Evolutionary conservation across 2,888 invertebrate species (phyloP).

Genomic region (Leptinotarsa rubiginosa): DNA sequence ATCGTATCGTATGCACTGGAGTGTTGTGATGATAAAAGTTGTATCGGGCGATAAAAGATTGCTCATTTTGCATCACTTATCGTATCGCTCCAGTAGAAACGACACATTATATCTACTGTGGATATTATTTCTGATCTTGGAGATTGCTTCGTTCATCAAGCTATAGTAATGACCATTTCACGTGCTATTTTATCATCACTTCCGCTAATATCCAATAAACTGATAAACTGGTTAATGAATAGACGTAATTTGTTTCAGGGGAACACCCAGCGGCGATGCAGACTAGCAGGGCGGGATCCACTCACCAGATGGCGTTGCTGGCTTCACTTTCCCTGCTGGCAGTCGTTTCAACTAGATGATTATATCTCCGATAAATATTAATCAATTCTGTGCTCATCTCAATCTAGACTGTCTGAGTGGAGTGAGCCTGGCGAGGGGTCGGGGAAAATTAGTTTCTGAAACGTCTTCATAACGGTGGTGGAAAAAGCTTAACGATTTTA

Average conservation of each 20-base stretch:
- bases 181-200: background rate
- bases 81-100: too few relatives aligned
- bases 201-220: constrained; percentile 28
- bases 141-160: too few relatives aligned
- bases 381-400: constrained; percentile 49
- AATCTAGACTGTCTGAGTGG: constrained; percentile 32
- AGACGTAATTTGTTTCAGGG: constrained; percentile 69
- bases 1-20: too few relatives aligned
- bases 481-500: too few relatives aligned
- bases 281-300: constrained; percentile 70
- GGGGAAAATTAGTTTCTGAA: constrained; percentile 15
- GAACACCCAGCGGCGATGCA: constrained; percentile 91
- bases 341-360: constrained; percentile 61
- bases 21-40: too few relatives aligned
- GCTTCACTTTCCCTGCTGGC: constrained; percentile 55
- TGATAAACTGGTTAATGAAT: constrained; percentile 47
- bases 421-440: background rate
- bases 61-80: too few relatives aligned
- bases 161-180: constrained; percentile 6
- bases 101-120: too few relatives aligned
- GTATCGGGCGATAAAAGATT: too few relatives aligned
- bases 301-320: constrained; percentile 56
- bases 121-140: too few relatives aligned
- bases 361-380: constrained; percentile 52
- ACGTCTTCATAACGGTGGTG: background rate